phyloP scores from a whole-genome alignment of 2,888 invertebrate genomes.

The Rhyacophila evoluta region DNA sequence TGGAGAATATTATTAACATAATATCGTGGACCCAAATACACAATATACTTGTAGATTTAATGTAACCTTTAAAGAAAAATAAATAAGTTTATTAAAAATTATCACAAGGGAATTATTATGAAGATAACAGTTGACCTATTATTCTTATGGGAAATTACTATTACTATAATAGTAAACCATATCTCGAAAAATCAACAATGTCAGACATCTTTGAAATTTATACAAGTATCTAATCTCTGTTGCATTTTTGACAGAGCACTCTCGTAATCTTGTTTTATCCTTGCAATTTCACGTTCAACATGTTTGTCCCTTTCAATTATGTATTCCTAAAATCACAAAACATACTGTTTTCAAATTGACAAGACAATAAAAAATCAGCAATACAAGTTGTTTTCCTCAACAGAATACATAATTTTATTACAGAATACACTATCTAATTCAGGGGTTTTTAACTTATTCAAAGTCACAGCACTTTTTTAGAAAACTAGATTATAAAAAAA shows the following conservation, averaged over 20 bases:
- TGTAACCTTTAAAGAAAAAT: neutral
- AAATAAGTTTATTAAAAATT: neutral
- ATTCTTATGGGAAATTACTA: no score
- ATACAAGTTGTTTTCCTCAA: no score
- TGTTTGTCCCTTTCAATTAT: slow-evolving; percentile 75
- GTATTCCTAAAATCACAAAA: slow-evolving; percentile 73
- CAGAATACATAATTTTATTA: no score
- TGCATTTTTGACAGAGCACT: slow-evolving; percentile 70
- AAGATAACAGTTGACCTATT: neutral
- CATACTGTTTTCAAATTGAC: no score
- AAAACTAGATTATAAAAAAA: no score
- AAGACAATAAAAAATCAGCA: no score
- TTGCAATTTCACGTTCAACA: slow-evolving; percentile 72
- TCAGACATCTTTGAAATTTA: slow-evolving; percentile 63
- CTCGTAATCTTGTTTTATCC: slow-evolving; percentile 74
- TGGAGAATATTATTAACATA: no score
- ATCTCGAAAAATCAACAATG: neutral
- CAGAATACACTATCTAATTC: no score
- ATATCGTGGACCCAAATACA: no score
- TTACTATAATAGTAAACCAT: neutral
- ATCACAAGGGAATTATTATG: neutral
- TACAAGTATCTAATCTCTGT: slow-evolving; percentile 66
- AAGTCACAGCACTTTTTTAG: no score
- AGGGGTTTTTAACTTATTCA: no score
- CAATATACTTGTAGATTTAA: neutral